Base-by-base conservation (phyloP, 2,888 invertebrate species). In the Lydus trimaculatus region DNA sequence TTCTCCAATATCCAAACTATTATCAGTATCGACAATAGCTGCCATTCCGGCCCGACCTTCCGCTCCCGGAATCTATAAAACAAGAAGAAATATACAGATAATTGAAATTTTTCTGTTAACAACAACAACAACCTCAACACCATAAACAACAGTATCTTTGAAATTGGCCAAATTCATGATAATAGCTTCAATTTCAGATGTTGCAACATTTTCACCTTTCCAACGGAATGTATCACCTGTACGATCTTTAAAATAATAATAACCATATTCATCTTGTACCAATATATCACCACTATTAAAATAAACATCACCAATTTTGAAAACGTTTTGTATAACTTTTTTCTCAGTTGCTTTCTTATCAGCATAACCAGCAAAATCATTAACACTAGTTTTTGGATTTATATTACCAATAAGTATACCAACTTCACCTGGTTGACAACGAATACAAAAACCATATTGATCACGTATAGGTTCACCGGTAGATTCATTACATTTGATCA, bases 161-260 rank as follows among this genome's bases (percentile, higher is more conserved):
- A 95, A 88, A 0, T 90, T 90, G 62, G 94, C 87, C 31, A 92
- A 88, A 66, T 93, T 93, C 71, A 93, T 94, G 73, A 98, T 89
- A 11, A 95, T 92, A 65, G 93, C 93, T 86, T 99, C 98, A 23
- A 99, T 96, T 87, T 99, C 99, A 0, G 94, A 92, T 0, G 98
- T 98, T 67, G 98, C 94, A 0, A 99, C 97, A 84, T 99, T 99
- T 87, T 99, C 98, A 15, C 99, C 98, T 82, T 95, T 93, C 97
- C 97, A 97, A 64, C 85, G 83, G 85, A 92, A 94, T 0, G 94
- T 94, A 84, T 94, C 94, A 2, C 94, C 94, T 62, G 92, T 93
- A 82, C 98, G 90, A 86, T 98, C 98, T 77, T 91, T 93, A 88
- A 98, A 98, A 87, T 91, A 98, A 81, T 95, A 91, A 86, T 96